Percentiles rank a stretch among this genome's conserved stretches.
Evolutionary conservation across 2,113 vertebrate genomes (phyloP).

Genomic region (Chaetodon trifascialis): DNA sequence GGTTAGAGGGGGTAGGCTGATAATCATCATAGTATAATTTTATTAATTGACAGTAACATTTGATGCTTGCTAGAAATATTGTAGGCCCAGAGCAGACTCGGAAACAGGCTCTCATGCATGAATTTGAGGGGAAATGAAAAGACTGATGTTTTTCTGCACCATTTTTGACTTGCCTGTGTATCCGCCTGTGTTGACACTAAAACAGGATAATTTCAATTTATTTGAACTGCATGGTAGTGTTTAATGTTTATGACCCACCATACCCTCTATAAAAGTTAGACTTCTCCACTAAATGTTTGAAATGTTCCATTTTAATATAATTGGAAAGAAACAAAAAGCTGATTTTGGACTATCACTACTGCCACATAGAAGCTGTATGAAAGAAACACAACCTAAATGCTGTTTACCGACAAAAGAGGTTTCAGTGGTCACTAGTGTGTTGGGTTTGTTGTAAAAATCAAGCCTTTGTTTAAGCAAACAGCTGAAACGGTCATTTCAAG

Average conservation of each 20-base stretch:
- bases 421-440: not conserved
- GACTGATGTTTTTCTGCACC: not conserved
- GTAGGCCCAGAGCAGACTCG: not conserved
- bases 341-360: not conserved
- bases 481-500: constrained; percentile 40
- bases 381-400: not conserved
- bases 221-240: too few relatives aligned
- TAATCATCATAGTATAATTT: not conserved
- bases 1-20: not conserved
- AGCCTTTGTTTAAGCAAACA: not conserved
- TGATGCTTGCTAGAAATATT: not conserved
- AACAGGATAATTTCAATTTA: too few relatives aligned
- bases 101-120: not conserved
- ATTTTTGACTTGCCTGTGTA: not conserved
- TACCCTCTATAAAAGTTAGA: not conserved
- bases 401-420: not conserved
- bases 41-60: not conserved
- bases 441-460: not conserved
- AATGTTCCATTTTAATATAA: not conserved
- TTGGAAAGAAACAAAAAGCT: not conserved
- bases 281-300: not conserved
- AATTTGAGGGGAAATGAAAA: not conserved
- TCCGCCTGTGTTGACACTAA: not conserved
- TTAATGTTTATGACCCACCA: too few relatives aligned
- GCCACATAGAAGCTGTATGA: not conserved